Percentiles rank a stretch among this genome's conserved stretches.
phyloP scores from a whole-genome alignment of 2,888 invertebrate genomes.

The Eledona agricola region DNA sequence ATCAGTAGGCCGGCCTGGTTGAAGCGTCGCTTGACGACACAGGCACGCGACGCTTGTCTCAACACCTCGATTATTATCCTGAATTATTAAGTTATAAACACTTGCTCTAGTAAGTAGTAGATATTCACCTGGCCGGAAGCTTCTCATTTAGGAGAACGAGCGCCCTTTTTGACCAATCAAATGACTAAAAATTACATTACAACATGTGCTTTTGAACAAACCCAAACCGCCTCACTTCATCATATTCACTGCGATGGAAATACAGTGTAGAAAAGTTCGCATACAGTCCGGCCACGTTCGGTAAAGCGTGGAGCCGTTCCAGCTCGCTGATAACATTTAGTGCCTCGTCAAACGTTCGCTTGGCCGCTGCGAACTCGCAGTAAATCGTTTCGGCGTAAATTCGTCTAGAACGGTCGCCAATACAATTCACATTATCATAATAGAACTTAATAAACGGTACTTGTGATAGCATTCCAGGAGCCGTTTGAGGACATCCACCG shows the following conservation, averaged over 20 bases:
- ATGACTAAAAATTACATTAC: conserved; percentile 62
- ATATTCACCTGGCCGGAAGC: conserved; percentile 68
- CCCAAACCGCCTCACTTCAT: conserved; percentile 74
- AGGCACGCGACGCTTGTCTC: conserved; percentile 87
- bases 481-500: conserved; percentile 68
- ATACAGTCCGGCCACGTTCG: conserved; percentile 76
- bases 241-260: conserved; percentile 88
- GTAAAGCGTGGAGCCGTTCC: conserved; percentile 59
- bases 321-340: conserved; percentile 66
- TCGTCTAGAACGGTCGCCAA: conserved; percentile 67
- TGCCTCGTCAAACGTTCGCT: conserved; percentile 73
- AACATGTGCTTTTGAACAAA: too few relatives aligned
- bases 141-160: conserved; percentile 71
- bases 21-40: conserved; percentile 89
- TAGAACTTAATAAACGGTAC: conserved; percentile 65
- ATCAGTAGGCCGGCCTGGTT: conserved; percentile 82
- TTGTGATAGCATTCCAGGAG: conserved; percentile 87
- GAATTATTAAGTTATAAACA: conserved; percentile 37
- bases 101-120: conserved; percentile 22
- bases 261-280: conserved; percentile 84
- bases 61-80: conserved; percentile 83
- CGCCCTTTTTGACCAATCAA: conserved; percentile 81
- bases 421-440: not conserved
- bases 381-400: conserved; percentile 85
- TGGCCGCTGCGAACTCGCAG: conserved; percentile 81